A percentile compares a stretch with the other conserved stretches of the same genome.
These are phyloP conservation scores for Triplophysa dalaica DNA, from an alignment of 2,113 vertebrate genomes.

Conservation along the genomic window DNA sequence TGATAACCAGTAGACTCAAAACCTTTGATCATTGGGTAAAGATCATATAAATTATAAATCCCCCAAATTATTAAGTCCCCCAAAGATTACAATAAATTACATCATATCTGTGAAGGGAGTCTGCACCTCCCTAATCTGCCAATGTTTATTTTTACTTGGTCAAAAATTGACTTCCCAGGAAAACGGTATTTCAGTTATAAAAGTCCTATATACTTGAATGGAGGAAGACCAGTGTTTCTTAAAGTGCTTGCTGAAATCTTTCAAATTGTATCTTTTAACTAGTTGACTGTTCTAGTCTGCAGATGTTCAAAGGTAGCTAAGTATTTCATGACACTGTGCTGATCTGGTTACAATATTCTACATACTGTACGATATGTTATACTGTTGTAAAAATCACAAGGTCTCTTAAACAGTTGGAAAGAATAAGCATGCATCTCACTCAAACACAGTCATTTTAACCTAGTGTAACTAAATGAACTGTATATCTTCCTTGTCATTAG, in stretches of 20 bases:
- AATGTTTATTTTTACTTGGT: neutral
- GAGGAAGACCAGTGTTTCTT: no score
- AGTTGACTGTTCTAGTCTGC: no score
- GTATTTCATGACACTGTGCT: no score
- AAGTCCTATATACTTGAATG: no score
- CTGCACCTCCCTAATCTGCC: neutral
- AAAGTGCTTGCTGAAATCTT: neutral
- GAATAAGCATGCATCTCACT: neutral
- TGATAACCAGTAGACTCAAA: slow-evolving; percentile 1
- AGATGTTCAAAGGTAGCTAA: no score
- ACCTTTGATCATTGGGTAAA: neutral
- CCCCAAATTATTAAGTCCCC: slow-evolving; percentile 45
- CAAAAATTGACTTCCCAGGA: neutral
- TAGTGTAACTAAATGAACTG: neutral
- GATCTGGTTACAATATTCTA: no score
- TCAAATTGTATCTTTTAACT: no score
- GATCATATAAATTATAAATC: slow-evolving; percentile 46
- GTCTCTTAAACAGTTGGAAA: neutral
- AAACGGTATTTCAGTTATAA: no score
- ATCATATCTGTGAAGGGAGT: neutral
- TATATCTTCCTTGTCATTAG: neutral
- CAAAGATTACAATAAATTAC: slow-evolving; percentile 57
- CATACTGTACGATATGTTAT: neutral
- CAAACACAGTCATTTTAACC: neutral
- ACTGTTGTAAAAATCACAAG: neutral